phyloP scores from a whole-genome alignment of 2,113 vertebrate genomes.

The Smithornis capensis region DNA sequence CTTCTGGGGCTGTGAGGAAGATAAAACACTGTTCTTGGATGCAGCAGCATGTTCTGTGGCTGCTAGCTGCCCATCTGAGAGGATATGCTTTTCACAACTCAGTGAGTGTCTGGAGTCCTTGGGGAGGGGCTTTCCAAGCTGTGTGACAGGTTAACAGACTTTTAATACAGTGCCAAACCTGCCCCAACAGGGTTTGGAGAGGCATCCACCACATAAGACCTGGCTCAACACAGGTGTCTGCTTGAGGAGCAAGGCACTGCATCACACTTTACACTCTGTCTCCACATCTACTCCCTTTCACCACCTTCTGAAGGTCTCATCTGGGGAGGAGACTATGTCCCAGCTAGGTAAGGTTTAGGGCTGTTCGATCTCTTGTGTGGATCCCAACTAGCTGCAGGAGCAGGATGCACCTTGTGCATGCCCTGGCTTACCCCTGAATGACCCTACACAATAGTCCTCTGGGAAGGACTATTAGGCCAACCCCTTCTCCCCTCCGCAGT shows the following conservation, averaged over 20 bases:
- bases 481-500: background rate
- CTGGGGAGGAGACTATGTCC: background rate
- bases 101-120: background rate
- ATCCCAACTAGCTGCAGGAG: background rate
- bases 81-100: background rate
- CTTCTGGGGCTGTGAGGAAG: background rate
- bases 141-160: background rate
- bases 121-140: background rate
- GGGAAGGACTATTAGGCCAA: background rate
- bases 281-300: background rate
- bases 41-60: background rate
- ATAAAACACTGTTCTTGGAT: background rate
- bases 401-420: background rate
- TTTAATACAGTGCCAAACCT: background rate
- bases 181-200: background rate
- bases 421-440: background rate
- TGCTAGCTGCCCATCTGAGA: background rate
- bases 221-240: background rate
- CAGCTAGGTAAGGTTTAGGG: background rate
- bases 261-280: background rate
- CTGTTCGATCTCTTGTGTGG: background rate
- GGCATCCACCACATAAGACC: background rate
- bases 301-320: background rate
- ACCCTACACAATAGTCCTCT: rapidly evolving
- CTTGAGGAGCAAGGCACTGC: background rate